A percentile compares a stretch with the other conserved stretches of the same genome.
These are phyloP conservation scores for Nemotelus pantherinus DNA, from an alignment of 2,888 invertebrate species.

Conservation along the genomic window DNA sequence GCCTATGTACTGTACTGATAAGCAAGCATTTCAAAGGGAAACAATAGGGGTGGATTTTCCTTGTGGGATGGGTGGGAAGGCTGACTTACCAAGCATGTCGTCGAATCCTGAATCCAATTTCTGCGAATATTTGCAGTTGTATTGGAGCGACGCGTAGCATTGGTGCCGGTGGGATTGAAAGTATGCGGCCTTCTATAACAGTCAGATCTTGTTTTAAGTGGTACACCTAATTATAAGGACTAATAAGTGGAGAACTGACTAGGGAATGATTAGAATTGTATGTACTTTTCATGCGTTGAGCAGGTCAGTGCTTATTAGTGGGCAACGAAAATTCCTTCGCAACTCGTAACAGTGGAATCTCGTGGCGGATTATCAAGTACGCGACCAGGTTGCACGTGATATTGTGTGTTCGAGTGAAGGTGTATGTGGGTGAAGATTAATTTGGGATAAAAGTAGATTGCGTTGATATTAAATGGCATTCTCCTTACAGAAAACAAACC, in stretches of 20 bases:
- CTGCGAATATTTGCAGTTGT: not conserved
- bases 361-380: no score
- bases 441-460: no score
- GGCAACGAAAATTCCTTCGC: no score
- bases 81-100: not conserved
- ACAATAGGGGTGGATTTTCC: not conserved
- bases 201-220: slow-evolving; percentile 22
- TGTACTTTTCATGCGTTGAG: not conserved
- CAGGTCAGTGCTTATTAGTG: not conserved
- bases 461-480: no score
- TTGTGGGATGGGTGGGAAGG: slow-evolving; percentile 1
- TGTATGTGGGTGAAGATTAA: no score
- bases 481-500: no score
- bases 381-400: no score
- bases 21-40: slow-evolving; percentile 5
- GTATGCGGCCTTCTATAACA: not conserved
- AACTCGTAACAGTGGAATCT: no score
- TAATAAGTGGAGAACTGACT: not conserved
- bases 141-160: no score
- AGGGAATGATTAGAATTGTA: not conserved
- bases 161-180: not conserved
- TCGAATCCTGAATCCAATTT: slow-evolving; percentile 26
- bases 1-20: slow-evolving; percentile 19
- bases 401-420: no score
- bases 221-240: slow-evolving; percentile 3